Evolutionary conservation across 2,797 vertebrate species (phyloP).

Genomic region (Sus cebifrons): DNA sequence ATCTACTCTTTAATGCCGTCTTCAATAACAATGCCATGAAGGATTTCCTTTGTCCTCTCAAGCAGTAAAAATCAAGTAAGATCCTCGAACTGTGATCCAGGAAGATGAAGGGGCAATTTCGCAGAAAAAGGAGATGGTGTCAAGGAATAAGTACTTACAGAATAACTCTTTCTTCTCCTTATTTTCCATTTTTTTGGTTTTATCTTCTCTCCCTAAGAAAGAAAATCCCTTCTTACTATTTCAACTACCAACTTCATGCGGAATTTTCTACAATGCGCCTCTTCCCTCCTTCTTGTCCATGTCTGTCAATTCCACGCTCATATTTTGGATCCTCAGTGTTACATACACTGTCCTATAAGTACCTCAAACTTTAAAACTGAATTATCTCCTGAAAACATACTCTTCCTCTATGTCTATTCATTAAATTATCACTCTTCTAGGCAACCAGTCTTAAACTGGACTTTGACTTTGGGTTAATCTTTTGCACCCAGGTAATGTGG

Average conservation of each 20-base stretch:
- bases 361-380: slow-evolving; percentile 32
- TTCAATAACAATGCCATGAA: neutral
- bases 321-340: neutral
- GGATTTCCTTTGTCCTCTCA: neutral
- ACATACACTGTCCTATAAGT: neutral
- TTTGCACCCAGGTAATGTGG: neutral
- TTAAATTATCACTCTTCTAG: neutral
- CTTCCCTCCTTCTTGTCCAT: neutral
- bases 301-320: neutral
- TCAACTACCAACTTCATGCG: neutral
- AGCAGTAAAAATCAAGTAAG: neutral
- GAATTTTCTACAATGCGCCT: neutral
- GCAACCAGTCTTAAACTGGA: neutral
- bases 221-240: neutral
- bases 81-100: neutral
- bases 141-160: neutral
- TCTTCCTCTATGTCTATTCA: neutral
- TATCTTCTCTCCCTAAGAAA: neutral
- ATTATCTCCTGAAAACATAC: neutral
- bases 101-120: neutral
- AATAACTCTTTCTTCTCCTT: neutral
- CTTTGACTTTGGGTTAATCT: neutral
- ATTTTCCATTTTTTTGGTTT: neutral
- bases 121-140: neutral
- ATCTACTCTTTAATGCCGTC: neutral